phyloP scores from a whole-genome alignment of 2,113 vertebrate genomes.

The Peromyscus polionotus region DNA sequence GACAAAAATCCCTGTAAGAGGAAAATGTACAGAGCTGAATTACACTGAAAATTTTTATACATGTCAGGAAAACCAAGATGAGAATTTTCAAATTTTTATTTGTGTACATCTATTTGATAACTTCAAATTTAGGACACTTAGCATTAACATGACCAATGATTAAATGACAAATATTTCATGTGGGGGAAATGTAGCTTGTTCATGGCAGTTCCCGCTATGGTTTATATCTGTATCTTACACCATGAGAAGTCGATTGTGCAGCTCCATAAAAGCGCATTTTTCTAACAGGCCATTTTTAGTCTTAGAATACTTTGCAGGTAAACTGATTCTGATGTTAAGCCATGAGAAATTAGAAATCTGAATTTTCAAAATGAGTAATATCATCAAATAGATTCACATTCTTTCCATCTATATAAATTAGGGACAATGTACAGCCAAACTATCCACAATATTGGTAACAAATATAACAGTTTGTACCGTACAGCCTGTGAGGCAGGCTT shows the following conservation, averaged over 20 bases:
- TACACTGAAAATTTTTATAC: constrained; percentile 39
- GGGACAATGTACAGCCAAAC: constrained; percentile 36
- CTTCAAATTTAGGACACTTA: constrained; percentile 65
- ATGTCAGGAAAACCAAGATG: constrained; percentile 15
- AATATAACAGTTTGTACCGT: not conserved
- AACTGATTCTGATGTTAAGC: constrained; percentile 39
- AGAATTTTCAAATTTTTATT: constrained; percentile 70
- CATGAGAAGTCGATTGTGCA: constrained; percentile 37
- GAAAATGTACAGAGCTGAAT: not conserved
- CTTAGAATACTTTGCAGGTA: constrained; percentile 52
- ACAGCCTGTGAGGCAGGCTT: not conserved
- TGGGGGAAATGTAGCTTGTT: constrained; percentile 5
- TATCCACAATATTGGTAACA: constrained; percentile 25
- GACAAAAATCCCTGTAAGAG: constrained; percentile 1
- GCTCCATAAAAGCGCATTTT: not conserved
- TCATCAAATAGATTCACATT: constrained; percentile 30
- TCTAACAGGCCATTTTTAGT: constrained; percentile 27
- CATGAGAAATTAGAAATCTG: constrained; percentile 54
- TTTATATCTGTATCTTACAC: not conserved
- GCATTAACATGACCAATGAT: constrained; percentile 55
- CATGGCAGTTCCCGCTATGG: not conserved
- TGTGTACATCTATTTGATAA: constrained; percentile 48
- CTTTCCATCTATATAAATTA: constrained; percentile 57
- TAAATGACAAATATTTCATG: constrained; percentile 20
- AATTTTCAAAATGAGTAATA: constrained; percentile 11